These are phyloP conservation scores for Ooceraea biroi DNA, from an alignment of 1,140 invertebrate species.

Conservation along the genomic window DNA sequence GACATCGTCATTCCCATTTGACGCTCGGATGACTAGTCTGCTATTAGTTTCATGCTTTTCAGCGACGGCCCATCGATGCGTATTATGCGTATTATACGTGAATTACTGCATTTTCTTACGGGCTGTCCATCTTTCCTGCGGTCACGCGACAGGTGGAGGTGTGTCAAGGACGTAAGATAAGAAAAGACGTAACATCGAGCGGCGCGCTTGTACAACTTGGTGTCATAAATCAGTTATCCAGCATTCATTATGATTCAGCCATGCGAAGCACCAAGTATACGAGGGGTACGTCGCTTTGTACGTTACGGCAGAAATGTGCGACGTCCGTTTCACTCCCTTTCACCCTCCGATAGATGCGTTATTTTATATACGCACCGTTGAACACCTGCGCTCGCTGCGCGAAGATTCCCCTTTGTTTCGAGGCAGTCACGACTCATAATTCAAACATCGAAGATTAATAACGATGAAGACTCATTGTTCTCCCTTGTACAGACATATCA, in stretches of 20 bases:
- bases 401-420: constrained; percentile 21
- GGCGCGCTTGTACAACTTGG: background rate
- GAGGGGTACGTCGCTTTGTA: constrained; percentile 12
- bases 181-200: constrained; percentile 1
- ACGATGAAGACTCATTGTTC: background rate
- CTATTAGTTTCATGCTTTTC: constrained; percentile 15
- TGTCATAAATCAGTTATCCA: constrained; percentile 32
- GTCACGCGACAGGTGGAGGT: constrained; percentile 19
- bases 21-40: background rate
- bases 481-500: background rate
- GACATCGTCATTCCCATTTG: constrained; percentile 5
- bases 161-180: constrained; percentile 53
- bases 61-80: background rate
- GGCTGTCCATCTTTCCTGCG: background rate
- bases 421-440: constrained; percentile 12
- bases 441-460: background rate
- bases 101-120: constrained; percentile 18
- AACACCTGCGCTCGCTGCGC: background rate
- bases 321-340: constrained; percentile 27
- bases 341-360: constrained; percentile 21
- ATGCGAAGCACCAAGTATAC: constrained; percentile 27
- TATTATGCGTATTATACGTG: background rate
- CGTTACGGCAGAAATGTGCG: constrained; percentile 51
- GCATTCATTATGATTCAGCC: constrained; percentile 49
- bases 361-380: constrained; percentile 20